These are phyloP conservation scores for Nasalis larvatus DNA, from an alignment of 2,113 vertebrate species.

Conservation along the genomic window DNA sequence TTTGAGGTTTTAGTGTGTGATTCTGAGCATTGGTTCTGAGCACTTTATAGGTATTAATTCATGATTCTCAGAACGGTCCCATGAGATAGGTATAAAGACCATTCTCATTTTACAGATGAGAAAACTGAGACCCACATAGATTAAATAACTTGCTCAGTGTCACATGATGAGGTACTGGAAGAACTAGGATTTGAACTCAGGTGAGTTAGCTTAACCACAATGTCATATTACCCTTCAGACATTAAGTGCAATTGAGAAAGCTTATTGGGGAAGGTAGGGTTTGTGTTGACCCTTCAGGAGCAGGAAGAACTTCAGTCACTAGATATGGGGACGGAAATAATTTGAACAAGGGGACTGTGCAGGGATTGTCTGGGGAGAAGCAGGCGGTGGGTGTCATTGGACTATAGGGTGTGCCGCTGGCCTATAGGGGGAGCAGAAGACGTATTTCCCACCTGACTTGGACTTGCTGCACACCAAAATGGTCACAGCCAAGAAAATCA, in stretches of 20 bases:
- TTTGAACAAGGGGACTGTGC: neutral
- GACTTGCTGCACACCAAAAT: neutral
- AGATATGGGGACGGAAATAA: neutral
- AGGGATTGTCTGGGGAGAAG: neutral
- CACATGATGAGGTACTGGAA: neutral
- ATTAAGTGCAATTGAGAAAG: neutral
- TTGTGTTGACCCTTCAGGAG: neutral
- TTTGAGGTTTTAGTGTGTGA: neutral
- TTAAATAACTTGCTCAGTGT: neutral
- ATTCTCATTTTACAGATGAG: neutral
- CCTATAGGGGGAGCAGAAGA: neutral
- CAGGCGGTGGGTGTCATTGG: neutral
- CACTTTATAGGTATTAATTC: neutral
- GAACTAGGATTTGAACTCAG: neutral
- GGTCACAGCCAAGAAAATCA: neutral
- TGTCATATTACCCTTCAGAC: neutral
- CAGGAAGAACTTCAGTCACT: neutral
- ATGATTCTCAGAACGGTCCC: neutral
- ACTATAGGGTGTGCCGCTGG: accelerated
- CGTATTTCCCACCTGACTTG: neutral
- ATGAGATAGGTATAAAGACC: neutral
- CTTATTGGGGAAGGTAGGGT: neutral
- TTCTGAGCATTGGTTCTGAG: neutral
- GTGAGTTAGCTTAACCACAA: neutral
- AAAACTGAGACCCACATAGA: neutral